Percentiles rank a stretch among this genome's conserved stretches.
phyloP scores from a whole-genome alignment of 2,113 vertebrate genomes.

The Eptesicus fuscus region DNA sequence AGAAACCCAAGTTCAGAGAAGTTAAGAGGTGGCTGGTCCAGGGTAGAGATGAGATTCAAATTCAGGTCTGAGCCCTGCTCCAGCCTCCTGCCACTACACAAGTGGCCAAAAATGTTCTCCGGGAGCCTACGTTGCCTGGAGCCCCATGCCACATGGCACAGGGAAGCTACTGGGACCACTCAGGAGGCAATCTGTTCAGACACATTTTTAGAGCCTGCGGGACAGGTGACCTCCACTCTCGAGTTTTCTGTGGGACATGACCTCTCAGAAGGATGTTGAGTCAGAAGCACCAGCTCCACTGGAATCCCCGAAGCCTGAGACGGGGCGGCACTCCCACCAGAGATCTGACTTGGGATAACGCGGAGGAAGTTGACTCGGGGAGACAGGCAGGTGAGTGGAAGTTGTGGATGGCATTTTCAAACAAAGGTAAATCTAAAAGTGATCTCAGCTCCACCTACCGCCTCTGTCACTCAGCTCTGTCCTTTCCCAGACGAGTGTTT shows the following conservation, averaged over 20 bases:
- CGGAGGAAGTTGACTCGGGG: not conserved
- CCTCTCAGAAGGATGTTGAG: not conserved
- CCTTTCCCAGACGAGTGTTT: fast-evolving
- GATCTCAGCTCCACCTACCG: not conserved
- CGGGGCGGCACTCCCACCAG: not conserved
- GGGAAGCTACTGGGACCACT: not conserved
- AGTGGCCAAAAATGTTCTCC: not conserved
- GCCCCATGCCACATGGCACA: not conserved
- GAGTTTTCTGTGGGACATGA: not conserved
- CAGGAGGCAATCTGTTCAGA: not conserved
- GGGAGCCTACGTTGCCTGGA: not conserved
- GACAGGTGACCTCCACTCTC: not conserved
- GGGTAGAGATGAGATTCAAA: not conserved
- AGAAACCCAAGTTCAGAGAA: not conserved
- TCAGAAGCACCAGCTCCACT: not conserved
- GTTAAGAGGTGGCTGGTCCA: not conserved
- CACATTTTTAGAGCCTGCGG: not conserved
- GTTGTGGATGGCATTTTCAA: not conserved
- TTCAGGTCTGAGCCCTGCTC: not conserved
- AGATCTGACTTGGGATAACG: not conserved
- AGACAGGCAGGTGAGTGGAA: not conserved
- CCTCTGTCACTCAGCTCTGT: fast-evolving
- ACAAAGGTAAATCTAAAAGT: not conserved
- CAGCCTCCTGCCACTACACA: not conserved
- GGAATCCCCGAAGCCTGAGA: no score